Conservation (phyloP, 2,113 vertebrate species). For the Noturus placidus region DNA sequence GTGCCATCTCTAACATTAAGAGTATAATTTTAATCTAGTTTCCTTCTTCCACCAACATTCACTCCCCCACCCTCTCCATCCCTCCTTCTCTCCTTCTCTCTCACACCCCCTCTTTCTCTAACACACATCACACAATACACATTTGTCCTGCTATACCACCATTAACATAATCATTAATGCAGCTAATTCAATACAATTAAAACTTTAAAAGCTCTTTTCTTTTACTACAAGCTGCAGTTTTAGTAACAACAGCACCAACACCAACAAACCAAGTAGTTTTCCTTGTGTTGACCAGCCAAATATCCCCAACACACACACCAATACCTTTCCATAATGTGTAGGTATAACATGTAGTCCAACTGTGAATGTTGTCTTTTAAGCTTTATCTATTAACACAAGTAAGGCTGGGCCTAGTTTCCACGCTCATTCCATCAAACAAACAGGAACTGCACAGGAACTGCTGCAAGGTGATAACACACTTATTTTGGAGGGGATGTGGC, state of each 20-base stretch:
- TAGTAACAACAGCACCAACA: too few species aligned
- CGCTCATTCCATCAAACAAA: constrained; percentile 46
- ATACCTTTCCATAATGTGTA: constrained; percentile 54
- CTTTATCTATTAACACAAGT: constrained; percentile 53
- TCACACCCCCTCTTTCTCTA: not conserved
- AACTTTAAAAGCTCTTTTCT: not conserved
- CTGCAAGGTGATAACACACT: constrained; percentile 46
- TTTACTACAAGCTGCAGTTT: not conserved
- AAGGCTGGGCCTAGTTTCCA: constrained; percentile 63
- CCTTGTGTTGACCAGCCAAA: too few species aligned
- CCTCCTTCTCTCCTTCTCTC: not conserved
- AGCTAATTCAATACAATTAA: not conserved
- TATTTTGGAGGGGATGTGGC: not conserved
- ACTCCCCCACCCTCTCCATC: not conserved
- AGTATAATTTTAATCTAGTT: not conserved
- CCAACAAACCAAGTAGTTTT: too few species aligned
- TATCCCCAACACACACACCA: constrained; percentile 2
- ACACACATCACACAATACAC: not conserved
- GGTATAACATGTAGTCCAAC: constrained; percentile 7
- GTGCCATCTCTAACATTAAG: not conserved
- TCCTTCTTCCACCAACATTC: not conserved
- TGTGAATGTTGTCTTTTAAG: constrained; percentile 50
- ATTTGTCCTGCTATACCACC: not conserved
- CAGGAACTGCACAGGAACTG: constrained; percentile 27
- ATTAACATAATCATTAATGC: not conserved